Evolutionary conservation across 2,113 vertebrate species (phyloP).

Genomic region (Muntiacus reevesi): DNA sequence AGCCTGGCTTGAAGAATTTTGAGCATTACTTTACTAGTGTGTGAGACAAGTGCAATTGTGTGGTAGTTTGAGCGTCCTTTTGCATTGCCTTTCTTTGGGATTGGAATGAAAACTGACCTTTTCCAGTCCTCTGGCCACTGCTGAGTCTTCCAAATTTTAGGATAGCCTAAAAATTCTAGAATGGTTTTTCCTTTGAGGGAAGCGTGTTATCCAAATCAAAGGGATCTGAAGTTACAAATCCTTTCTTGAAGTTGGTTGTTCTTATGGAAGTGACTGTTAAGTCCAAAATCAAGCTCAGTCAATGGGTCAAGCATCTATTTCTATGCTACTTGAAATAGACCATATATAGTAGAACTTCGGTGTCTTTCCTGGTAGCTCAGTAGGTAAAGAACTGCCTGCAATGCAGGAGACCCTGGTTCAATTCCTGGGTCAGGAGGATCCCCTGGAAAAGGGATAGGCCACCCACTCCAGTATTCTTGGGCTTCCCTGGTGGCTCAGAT

Average conservation of each 20-base stretch:
- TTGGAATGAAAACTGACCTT: no score
- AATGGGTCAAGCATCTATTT: neutral
- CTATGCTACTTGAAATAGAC: neutral
- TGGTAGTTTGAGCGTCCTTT: no score
- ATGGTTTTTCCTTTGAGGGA: neutral
- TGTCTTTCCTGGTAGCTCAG: neutral
- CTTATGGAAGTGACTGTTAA: neutral
- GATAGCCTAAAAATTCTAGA: neutral
- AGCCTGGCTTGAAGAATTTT: no score
- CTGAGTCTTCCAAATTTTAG: neutral
- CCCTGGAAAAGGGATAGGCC: neutral
- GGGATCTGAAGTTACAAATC: neutral
- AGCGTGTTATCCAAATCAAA: neutral
- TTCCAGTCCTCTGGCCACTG: no score
- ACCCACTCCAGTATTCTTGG: neutral
- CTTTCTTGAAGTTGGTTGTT: neutral
- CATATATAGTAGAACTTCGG: neutral
- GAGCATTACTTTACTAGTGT: no score
- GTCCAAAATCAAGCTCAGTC: neutral
- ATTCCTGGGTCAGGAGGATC: neutral
- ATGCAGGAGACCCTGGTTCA: neutral
- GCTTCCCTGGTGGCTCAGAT: neutral
- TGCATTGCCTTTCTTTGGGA: no score
- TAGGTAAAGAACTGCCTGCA: neutral
- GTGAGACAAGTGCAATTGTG: no score